Conservation (phyloP, 2,113 vertebrate species). For the Otis tarda region DNA sequence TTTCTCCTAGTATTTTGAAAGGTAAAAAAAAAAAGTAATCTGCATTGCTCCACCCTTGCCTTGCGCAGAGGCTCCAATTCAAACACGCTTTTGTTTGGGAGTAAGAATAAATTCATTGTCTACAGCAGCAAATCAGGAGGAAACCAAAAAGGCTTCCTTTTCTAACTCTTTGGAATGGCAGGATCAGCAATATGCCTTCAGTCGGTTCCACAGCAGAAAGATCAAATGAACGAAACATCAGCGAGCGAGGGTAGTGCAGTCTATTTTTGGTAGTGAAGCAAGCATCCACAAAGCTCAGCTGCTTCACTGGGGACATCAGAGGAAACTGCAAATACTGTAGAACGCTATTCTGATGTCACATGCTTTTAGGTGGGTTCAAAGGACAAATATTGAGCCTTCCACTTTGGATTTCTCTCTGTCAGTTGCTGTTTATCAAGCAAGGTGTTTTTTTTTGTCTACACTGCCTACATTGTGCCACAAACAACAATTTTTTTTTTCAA, state of each 20-base stretch:
- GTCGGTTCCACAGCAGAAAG: not conserved
- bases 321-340: not conserved
- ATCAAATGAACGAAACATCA: not conserved
- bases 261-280: constrained; percentile 5
- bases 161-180: not conserved
- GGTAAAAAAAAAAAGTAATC: not conserved
- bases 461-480: not conserved
- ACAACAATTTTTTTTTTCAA: not conserved
- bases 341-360: not conserved
- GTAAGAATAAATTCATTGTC: not conserved
- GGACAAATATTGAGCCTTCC: not conserved
- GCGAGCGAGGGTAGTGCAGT: accelerated
- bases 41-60: not conserved
- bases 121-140: not conserved
- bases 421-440: not conserved
- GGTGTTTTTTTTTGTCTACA: not conserved
- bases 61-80: not conserved
- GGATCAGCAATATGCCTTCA: not conserved
- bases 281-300: not conserved
- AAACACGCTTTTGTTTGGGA: not conserved
- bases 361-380: not conserved
- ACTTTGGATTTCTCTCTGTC: not conserved
- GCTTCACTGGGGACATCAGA: not conserved
- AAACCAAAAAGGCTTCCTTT: not conserved
- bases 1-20: not conserved